Evolutionary conservation across 2,797 vertebrate genomes (phyloP).

Genomic region (Nasua narica): DNA sequence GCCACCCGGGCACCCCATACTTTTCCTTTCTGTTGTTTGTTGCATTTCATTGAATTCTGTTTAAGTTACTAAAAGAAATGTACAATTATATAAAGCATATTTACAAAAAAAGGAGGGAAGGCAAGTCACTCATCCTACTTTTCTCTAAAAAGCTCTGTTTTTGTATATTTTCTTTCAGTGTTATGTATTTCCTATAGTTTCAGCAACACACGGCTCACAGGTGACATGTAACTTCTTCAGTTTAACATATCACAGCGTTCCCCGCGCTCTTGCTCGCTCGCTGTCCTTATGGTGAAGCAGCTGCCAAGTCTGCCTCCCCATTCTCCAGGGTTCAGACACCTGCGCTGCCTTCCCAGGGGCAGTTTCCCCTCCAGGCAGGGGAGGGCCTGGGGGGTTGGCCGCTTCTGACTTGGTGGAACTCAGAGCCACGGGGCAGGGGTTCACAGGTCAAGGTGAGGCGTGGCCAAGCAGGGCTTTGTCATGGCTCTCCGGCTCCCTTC

Average conservation of each 20-base stretch:
- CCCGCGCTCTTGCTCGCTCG: not conserved
- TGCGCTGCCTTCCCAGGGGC: not conserved
- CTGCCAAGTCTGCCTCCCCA: not conserved
- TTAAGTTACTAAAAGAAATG: not conserved
- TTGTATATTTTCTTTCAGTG: not conserved
- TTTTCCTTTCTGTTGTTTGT: not conserved
- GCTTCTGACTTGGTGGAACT: not conserved
- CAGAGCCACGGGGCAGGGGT: not conserved
- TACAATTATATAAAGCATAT: not conserved
- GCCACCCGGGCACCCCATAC: not conserved
- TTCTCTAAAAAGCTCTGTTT: not conserved
- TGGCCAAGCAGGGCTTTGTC: not conserved
- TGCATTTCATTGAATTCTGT: not conserved
- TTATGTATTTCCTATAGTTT: not conserved
- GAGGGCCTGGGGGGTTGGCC: not conserved
- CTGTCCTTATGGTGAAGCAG: not conserved
- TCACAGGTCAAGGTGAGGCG: not conserved
- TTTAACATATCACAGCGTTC: not conserved
- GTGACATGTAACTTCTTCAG: not conserved
- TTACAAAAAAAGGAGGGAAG: not conserved
- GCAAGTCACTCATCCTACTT: not conserved
- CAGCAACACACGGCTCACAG: not conserved
- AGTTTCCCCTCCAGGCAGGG: no score
- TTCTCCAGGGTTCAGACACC: not conserved
- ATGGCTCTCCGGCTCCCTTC: no score